Evolutionary conservation across 2,888 invertebrate genomes (phyloP), one percentile per base, ranked within the genome.

Genomic region (Chloroclysta siterata): DNA sequence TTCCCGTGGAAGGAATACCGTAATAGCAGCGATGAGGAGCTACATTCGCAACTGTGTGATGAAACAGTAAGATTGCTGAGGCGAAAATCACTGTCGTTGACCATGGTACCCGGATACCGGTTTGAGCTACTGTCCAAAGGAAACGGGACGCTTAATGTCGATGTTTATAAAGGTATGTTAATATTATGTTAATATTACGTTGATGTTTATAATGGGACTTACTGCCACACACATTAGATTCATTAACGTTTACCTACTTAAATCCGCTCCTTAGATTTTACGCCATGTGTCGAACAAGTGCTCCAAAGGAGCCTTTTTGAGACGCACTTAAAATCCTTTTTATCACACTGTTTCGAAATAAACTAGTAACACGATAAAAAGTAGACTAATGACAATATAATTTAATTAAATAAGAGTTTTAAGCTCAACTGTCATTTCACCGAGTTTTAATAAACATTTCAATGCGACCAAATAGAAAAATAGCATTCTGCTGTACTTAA

Each of bases 11-110:
- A 80, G 60, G 70, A 77, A 54, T 93, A 88, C 72, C 72, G 79
- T 1, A 88, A 91, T 63, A 78, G 83, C 57, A 81, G 91, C 0
- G 93, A 94, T 29, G 91, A 90, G 29, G 89, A 93, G 50, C 71
- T 95, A 39, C 92, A 93, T 63, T 81, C 88, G n/a, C 82, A 90
- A 44, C 82, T 95, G 39, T 88, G 93, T 56, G 82, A 88, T 56
- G 89, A 87, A 42, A 91, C 95, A 47, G 89, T 93, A 70, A 85
- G 81, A 51, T 86, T 95, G 69, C 89, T 95, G 28, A 88, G 89
- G 59, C 83, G 90, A 69, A 91, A 93, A 17, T 81, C 93, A 41
- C 83, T 95, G 50, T 87, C 88, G 62, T 77, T 95, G 47, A 83
- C 90, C 57, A 81, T 94, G 66, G 76, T 94, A 64, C 93, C 94